Evolutionary conservation across 2,113 vertebrate genomes (phyloP), one percentile per base, ranked within the genome.

Genomic region (Alaudala cheleensis): DNA sequence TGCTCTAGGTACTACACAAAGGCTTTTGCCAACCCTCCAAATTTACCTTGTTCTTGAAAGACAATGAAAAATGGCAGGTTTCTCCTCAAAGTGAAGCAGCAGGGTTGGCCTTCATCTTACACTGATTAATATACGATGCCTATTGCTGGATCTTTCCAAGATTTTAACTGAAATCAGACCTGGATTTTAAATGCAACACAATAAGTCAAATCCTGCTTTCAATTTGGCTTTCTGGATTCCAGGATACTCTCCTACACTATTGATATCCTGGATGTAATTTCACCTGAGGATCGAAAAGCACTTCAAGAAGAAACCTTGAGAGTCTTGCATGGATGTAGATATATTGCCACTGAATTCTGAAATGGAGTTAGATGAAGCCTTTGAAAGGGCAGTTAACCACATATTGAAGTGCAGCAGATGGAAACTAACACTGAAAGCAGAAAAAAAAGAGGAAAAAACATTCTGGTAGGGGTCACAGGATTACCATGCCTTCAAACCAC

Each of bases 141-240:
- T 90, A 71, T 78, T 61, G 58, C 70, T 16, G 2, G 20, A 51
- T 24, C 80, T 76, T 65, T 88, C 94, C 94, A 96, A 87, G 64
- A 45, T 57, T 77, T 76, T 95, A 97, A 97, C 90, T 86, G n/a
- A 95, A 96, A 89, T 96, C 95, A 96, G 95, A 80, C 84, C 62
- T 77, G 53, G 47, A 49, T 89, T 90, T 81, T 94, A 94, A 89
- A 74, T 5, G 12, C 70, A 96, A 86, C 58, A 80, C 49, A 93
- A 18, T 81, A 80, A 94, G 44, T 42, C 2, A 11, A 85, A 95
- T 89, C 67, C 92, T 96, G 97, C 87, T 97, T 97, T 88, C 92
- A 94, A 88, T 97, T 97, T 81, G 84, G 45, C 31, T 37, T 88
- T 84, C 69, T 93, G 72, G 72, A 69, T 85, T 93, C 87, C 92